These are phyloP conservation scores for Hymenopus coronatus DNA, from an alignment of 2,888 invertebrate genomes.

Conservation along the genomic window DNA sequence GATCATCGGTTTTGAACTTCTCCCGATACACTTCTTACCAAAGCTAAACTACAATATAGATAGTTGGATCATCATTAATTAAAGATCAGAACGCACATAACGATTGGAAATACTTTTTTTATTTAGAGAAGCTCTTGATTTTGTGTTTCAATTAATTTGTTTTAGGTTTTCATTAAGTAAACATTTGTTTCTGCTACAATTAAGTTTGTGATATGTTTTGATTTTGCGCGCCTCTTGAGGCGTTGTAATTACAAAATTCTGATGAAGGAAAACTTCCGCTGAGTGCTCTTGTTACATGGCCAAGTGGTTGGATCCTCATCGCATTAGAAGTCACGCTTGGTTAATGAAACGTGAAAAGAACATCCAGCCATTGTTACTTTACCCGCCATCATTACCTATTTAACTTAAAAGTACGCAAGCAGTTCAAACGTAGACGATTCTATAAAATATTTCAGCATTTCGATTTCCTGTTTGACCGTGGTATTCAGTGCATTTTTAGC, in stretches of 20 bases:
- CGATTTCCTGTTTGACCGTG: too few relatives aligned
- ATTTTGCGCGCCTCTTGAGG: not conserved
- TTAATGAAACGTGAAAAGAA: not conserved
- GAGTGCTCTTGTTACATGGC: not conserved
- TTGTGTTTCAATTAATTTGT: not conserved
- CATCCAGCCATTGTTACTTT: not conserved
- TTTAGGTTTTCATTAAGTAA: not conserved
- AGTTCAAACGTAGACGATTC: too few relatives aligned
- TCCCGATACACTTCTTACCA: too few relatives aligned
- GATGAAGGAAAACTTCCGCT: not conserved
- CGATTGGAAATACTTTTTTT: too few relatives aligned
- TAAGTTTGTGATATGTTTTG: not conserved
- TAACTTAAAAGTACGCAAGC: too few relatives aligned
- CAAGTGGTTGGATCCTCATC: not conserved
- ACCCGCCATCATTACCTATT: too few relatives aligned
- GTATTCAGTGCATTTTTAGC: too few relatives aligned
- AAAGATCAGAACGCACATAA: too few relatives aligned
- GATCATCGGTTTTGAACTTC: too few relatives aligned
- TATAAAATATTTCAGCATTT: too few relatives aligned
- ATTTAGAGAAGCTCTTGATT: not conserved
- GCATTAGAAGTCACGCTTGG: not conserved
- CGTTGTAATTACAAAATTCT: not conserved
- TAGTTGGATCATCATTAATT: too few relatives aligned
- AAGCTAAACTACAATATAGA: too few relatives aligned
- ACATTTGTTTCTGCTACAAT: not conserved